These are phyloP conservation scores for Drosophila aldrichi DNA, from an alignment of 2,888 invertebrate genomes.

Conservation along the genomic window DNA sequence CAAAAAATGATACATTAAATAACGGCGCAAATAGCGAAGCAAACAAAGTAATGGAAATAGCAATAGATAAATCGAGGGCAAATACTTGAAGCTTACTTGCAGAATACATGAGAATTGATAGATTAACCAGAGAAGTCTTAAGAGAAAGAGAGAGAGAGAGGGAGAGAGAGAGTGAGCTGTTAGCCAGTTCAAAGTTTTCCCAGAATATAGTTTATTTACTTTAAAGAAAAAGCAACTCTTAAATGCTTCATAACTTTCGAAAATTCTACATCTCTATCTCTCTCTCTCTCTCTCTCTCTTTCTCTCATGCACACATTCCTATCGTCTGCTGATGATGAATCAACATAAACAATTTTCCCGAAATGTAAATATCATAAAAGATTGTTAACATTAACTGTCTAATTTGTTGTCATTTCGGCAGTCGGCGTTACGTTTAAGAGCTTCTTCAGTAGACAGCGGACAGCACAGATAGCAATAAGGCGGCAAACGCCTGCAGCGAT, in stretches of 20 bases:
- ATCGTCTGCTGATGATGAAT: slow-evolving; percentile 42
- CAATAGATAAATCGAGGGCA: slow-evolving; percentile 8
- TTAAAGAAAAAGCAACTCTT: slow-evolving; percentile 1
- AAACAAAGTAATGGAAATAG: slow-evolving; percentile 31
- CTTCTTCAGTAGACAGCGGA: slow-evolving; percentile 67
- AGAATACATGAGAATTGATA: background rate
- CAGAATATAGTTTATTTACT: background rate
- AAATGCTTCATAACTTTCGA: slow-evolving; percentile 27
- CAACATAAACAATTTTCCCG: slow-evolving; percentile 62
- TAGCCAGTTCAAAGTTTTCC: background rate
- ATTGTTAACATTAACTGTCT: slow-evolving; percentile 79
- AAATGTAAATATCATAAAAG: slow-evolving; percentile 77
- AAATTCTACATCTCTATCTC: background rate
- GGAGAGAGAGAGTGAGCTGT: background rate
- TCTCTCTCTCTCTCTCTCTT: background rate
- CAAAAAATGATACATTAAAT: slow-evolving; percentile 45
- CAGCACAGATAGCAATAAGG: slow-evolving; percentile 29
- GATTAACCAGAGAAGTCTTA: background rate
- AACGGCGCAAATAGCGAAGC: slow-evolving; percentile 60
- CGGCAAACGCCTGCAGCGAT: slow-evolving; percentile 63
- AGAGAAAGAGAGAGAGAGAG: no score
- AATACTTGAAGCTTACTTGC: slow-evolving; percentile 2
- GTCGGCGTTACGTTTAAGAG: slow-evolving; percentile 52
- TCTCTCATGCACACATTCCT: background rate
- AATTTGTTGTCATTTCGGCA: slow-evolving; percentile 75